Evolutionary conservation across 2,888 invertebrate species (phyloP), one percentile per base, ranked within the genome.

Genomic region (Zaprionus bogoriensis): DNA sequence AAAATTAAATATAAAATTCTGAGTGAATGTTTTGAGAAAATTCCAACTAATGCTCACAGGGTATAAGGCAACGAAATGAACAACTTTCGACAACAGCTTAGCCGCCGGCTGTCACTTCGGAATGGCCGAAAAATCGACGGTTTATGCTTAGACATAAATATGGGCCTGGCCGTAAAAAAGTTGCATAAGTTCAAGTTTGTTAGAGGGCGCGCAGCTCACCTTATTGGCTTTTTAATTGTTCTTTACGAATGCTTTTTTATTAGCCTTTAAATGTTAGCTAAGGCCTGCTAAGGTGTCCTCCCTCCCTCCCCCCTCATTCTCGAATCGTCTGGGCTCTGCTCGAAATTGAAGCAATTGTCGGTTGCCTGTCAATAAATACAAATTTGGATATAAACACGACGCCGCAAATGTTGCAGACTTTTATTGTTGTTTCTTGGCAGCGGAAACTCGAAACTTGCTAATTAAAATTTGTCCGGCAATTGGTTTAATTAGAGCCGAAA

Each of bases 321-420:
- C n/a, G 4, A 44, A 7, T 32, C 14, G 5, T 30, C 32, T 17
- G 2, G 14, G n/a, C n/a, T n/a, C n/a, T n/a, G n/a, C 47, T 5
- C 20, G 27, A 67, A 82, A 85, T 85, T 67, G 75, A 77, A 83
- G 67, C 82, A 85, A 85, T 85, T 82, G 75, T 67, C 78, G 75
- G 67, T 42, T 63, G 50, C n/a, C 51, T 61, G 51, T 53, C 74
- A 58, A 68, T 74, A 67, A 74, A 67, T 74, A 52, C 42, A 72
- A 72, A 66, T 73, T 67, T 74, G 58, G 36, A 46, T 66, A 80
- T 77, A 73, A 80, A 80, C 63, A 45, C 63, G 50, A 54, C 41
- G 61, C 75, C 75, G 38, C 75, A 75, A 75, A 73, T 66, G 63
- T 45, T 53, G 45, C 38, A 22, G 32, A 57, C 66, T 74, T 70